Percentiles rank a stretch among this genome's conserved stretches.
phyloP scores from a whole-genome alignment of 2,797 vertebrate genomes.

The Okamejei kenojei region DNA sequence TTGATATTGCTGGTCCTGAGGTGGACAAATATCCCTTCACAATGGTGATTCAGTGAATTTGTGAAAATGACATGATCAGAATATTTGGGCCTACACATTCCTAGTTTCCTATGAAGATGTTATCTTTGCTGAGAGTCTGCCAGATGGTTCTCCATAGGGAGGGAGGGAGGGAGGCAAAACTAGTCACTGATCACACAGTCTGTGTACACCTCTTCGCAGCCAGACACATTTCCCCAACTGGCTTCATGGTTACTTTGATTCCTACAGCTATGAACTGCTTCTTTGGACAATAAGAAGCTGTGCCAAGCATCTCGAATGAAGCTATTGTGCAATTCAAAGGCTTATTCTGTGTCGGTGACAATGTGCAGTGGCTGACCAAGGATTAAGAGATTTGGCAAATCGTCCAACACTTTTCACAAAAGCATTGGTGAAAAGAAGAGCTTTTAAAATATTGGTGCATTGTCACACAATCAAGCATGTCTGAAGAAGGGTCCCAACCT shows the following conservation, averaged over 20 bases:
- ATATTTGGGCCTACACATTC: background rate
- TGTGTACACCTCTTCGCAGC: background rate
- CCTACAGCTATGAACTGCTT: background rate
- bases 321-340: background rate
- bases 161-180: background rate
- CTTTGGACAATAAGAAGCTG: background rate
- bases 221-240: background rate
- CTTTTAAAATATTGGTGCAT: background rate
- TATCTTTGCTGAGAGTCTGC: background rate
- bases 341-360: background rate
- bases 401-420: background rate
- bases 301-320: background rate
- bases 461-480: background rate
- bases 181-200: background rate
- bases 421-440: background rate
- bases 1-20: background rate
- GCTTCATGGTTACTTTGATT: background rate
- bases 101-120: background rate
- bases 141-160: background rate
- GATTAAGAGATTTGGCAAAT: background rate
- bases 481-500: too few relatives aligned
- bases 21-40: background rate
- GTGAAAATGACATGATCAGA: background rate
- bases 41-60: background rate
- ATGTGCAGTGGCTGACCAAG: too few relatives aligned